Base-by-base conservation (phyloP, 1,140 invertebrate genomes). In the Pseudomyrmex cubaensis region DNA sequence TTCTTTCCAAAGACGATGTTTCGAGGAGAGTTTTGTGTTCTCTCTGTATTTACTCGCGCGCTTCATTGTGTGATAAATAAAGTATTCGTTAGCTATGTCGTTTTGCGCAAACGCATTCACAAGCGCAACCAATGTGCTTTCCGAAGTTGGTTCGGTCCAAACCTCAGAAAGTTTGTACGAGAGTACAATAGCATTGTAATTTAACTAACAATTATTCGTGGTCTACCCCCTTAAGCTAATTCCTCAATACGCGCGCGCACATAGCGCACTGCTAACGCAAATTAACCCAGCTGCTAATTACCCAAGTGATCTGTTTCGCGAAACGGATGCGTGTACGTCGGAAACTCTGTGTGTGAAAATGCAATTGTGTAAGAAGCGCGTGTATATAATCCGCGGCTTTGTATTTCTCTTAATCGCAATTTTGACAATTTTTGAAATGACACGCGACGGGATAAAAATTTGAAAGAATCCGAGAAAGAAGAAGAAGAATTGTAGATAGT, bases 141-240 rank as follows among this genome's bases (percentile, higher is more conserved):
- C 48, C 74, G 54, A 77, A 77, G 48, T 76, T 66, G 59, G 46
- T 15, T 54, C n/a, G 64, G 61, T 44, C 25, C 74, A 17, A 35
- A 77, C 62, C 62, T 66, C 74, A 46, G 74, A 77, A 77, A 77
- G 62, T 77, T 77, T 35, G 62, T 12, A 20, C n/a, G 48, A 7
- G 5, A 54, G 22, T 77, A 67, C 62, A 67, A 77, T 76, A 66
- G 61, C 74, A 54, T 63, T 66, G 74, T 77, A 66, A 77, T 77
- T 77, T 56, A 77, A 77, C 74, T 54, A 67, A 77, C 74, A 77
- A 77, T 77, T 77, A 77, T 67, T 77, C 74, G 62, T 67, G 74
- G 74, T 66, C 62, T 66, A 54, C n/a, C 74, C 35, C 25, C n/a
- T 77, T 77, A 67, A 77, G 74, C 61, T 77, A 67, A 77, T 77